A percentile compares a stretch with the other conserved stretches of the same genome.
Conservation (phyloP, 2,888 invertebrate genomes). For the Archips xylosteana region DNA sequence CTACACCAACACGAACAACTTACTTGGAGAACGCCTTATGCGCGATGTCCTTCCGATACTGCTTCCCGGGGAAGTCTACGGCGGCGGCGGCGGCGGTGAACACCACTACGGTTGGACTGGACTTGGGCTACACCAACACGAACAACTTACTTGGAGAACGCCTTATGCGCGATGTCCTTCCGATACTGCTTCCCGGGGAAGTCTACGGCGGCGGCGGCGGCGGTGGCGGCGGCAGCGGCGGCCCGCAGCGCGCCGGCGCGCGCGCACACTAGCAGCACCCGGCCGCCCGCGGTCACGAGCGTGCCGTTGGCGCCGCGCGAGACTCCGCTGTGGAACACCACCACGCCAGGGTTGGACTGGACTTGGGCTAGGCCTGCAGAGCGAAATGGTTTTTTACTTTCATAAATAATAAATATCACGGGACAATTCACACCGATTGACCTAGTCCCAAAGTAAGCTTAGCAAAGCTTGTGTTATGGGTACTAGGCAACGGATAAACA, state of each 20-base stretch:
- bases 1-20: too few relatives aligned
- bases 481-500: too few relatives aligned
- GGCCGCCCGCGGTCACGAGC: slow-evolving; percentile 93
- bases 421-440: too few relatives aligned
- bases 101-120: too few relatives aligned
- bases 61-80: too few relatives aligned
- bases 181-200: slow-evolving; percentile 96
- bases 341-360: slow-evolving; percentile 77
- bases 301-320: slow-evolving; percentile 85
- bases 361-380: slow-evolving; percentile 86
- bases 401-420: too few relatives aligned
- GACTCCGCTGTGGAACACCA: slow-evolving; percentile 96
- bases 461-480: too few relatives aligned
- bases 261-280: slow-evolving; percentile 93
- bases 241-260: slow-evolving; percentile 88
- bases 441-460: too few relatives aligned
- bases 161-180: slow-evolving; percentile 95
- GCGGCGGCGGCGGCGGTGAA: too few relatives aligned
- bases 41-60: too few relatives aligned
- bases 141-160: slow-evolving; percentile 89
- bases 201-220: slow-evolving; percentile 89
- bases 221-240: slow-evolving; percentile 91
- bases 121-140: too few relatives aligned
- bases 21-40: too few relatives aligned
- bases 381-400: neutral